Percentiles rank a stretch among this genome's conserved stretches.
Evolutionary conservation across 2,797 vertebrate species (phyloP).

Genomic region (Ataeniobius toweri): DNA sequence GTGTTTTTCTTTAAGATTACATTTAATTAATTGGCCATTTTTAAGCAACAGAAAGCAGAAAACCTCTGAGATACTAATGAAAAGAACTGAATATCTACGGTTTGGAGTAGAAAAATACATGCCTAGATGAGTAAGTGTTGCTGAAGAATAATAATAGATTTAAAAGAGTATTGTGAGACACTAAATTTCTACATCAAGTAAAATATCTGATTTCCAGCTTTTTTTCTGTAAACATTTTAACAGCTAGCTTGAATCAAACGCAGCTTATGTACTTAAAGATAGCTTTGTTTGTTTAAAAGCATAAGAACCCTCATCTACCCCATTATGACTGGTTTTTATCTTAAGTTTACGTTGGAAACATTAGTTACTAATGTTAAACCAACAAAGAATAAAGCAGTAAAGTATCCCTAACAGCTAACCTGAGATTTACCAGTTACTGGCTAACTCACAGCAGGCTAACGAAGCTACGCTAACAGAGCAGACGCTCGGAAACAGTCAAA

Average conservation of each 20-base stretch:
- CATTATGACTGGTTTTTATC: background rate
- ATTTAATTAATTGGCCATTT: background rate
- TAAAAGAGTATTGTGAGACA: background rate
- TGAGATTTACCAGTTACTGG: conserved; percentile 37
- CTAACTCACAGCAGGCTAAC: conserved; percentile 42
- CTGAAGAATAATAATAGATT: background rate
- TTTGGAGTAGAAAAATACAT: background rate
- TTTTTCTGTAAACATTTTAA: background rate
- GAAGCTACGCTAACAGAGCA: conserved; percentile 59
- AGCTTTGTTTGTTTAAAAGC: background rate
- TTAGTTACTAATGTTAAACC: background rate
- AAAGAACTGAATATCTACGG: background rate
- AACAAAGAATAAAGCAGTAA: background rate
- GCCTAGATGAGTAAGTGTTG: background rate
- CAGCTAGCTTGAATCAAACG: conserved; percentile 20
- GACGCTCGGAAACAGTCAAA: background rate
- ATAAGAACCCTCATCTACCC: background rate
- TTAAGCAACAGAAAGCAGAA: background rate
- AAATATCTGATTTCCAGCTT: too few relatives aligned
- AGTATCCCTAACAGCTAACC: conserved; percentile 23
- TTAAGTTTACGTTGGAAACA: background rate
- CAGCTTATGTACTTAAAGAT: background rate
- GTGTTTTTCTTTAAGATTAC: background rate
- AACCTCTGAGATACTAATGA: background rate
- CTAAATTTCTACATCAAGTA: too few relatives aligned